These are phyloP conservation scores for Drosophila pseudoobscura DNA, from an alignment of 1,140 invertebrate species.

Conservation along the genomic window DNA sequence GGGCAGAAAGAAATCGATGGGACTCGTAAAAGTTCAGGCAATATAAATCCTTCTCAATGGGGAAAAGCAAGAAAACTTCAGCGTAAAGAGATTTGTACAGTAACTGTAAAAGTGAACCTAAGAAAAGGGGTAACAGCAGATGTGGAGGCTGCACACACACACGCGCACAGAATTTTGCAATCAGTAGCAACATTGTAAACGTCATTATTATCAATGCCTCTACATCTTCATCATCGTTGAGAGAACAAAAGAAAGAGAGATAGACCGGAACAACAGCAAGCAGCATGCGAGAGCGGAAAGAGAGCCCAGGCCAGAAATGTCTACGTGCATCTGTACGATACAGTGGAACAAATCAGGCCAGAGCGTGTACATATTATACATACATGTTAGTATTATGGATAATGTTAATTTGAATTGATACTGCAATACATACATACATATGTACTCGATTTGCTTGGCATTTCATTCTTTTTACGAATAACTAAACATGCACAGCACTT, in stretches of 20 bases:
- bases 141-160: background rate
- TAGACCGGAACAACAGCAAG: background rate
- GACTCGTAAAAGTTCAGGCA: conserved; percentile 55
- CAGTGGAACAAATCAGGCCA: conserved; percentile 2
- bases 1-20: conserved; percentile 57
- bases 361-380: background rate
- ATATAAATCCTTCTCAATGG: conserved; percentile 47
- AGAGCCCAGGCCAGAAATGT: conserved; percentile 9
- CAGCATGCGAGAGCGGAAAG: conserved; percentile 2
- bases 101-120: conserved; percentile 65
- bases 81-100: conserved; percentile 30
- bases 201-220: conserved; percentile 41
- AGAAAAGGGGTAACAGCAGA: conserved; percentile 11
- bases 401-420: too few relatives aligned
- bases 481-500: too few relatives aligned
- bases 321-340: background rate
- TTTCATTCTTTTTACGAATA: too few relatives aligned
- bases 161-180: conserved; percentile 12
- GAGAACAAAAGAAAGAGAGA: conserved; percentile 6
- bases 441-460: too few relatives aligned
- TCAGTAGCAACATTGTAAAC: conserved; percentile 33
- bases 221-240: conserved; percentile 34
- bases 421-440: too few relatives aligned
- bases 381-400: too few relatives aligned
- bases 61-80: background rate